Evolutionary conservation across 2,888 invertebrate species (phyloP), one percentile per base, ranked within the genome.

Genomic region (Melieria picta): DNA sequence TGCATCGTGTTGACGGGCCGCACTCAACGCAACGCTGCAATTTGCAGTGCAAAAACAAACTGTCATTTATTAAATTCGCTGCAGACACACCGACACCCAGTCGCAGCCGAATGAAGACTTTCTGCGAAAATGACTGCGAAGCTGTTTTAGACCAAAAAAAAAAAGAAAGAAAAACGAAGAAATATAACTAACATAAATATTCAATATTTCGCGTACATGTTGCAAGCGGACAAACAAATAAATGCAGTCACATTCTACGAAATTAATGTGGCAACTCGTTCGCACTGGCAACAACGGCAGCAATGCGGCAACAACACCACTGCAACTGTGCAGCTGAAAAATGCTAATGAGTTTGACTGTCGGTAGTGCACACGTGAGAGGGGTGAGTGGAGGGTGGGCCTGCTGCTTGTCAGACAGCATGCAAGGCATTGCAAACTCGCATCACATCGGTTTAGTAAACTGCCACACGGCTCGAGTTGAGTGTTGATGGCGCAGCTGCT

Each of bases 271-370:
- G 30, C 57, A 57, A 57, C 52, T 52, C 13, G 6, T 52, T 52
- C 13, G 9, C 52, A 6, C 9, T 52, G 52, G 4, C 66, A 48
- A n/a, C 57, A 45, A n/a, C 58, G 58, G 48, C 57, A 57, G 4
- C 47, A 52, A 45, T 5, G 16, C 46, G 10, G 52, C 30, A 16
- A 47, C 48, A 47, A 16, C 48, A 65, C 57, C 58, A 47, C 48
- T 57, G 47, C 16, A 47, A 48, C 13, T 46, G 45, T 65, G 48
- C 63, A 52, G 30, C 46, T 42, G 52, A 71, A 73, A 73, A 70
- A 72, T 74, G 73, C 72, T 76, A 76, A 74, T 76, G 73, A 71
- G 60, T 69, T 72, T 69, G 72, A 72, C 72, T 72, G 75, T 69
- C 70, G 65, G 64, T 48, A 46, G 69, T 46, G 62, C 30, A 4